phyloP scores from a whole-genome alignment of 2,888 invertebrate species.

The Orchestes rusci region DNA sequence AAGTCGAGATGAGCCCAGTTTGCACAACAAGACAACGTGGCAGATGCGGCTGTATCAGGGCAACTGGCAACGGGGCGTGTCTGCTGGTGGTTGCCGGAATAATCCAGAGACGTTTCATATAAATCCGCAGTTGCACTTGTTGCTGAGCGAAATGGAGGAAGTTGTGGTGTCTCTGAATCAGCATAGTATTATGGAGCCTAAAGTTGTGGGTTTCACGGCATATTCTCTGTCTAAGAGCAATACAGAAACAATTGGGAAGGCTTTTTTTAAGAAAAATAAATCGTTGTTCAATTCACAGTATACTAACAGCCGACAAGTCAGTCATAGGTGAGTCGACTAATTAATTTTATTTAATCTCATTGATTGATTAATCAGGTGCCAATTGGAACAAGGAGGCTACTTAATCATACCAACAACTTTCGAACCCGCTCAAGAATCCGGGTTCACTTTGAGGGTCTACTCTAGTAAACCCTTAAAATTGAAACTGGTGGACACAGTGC shows the following conservation, averaged over 20 bases:
- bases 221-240: constrained; percentile 65
- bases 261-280: constrained; percentile 78
- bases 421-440: constrained; percentile 83
- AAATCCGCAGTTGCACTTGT: constrained; percentile 81
- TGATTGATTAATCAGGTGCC: constrained; percentile 39
- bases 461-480: constrained; percentile 71
- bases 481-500: constrained; percentile 61
- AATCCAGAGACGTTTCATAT: constrained; percentile 88
- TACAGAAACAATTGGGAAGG: constrained; percentile 68
- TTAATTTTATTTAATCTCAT: background rate
- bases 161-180: constrained; percentile 81
- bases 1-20: constrained; percentile 73
- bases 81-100: constrained; percentile 85
- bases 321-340: constrained; percentile 28
- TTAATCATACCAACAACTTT: constrained; percentile 85
- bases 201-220: constrained; percentile 82
- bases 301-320: constrained; percentile 83
- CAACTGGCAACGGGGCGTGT: constrained; percentile 66
- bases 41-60: constrained; percentile 82
- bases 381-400: constrained; percentile 49
- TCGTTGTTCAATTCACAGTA: constrained; percentile 85
- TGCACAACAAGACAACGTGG: constrained; percentile 75
- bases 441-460: constrained; percentile 77
- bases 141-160: constrained; percentile 72
- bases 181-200: constrained; percentile 86